A percentile compares a stretch with the other conserved stretches of the same genome.
Conservation (phyloP, 2,797 vertebrate species). For the Rhynchotus rufescens region DNA sequence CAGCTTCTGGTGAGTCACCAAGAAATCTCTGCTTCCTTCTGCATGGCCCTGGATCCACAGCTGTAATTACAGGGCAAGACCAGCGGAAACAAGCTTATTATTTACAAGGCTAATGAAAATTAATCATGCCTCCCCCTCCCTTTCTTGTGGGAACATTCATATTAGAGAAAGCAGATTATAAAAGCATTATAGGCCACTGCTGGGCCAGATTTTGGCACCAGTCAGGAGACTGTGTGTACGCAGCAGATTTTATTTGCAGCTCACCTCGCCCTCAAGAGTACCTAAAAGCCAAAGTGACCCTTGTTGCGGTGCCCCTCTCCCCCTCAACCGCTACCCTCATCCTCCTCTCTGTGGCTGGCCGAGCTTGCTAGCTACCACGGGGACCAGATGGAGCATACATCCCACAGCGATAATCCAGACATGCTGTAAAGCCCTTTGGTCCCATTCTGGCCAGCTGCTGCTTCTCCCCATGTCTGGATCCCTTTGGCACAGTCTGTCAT, state of each 20-base stretch:
- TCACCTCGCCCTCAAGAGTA: neutral
- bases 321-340: neutral
- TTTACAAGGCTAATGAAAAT: constrained; percentile 65
- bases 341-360: neutral
- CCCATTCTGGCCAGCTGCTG: constrained; percentile 35
- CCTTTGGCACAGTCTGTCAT: neutral
- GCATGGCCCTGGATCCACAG: constrained; percentile 5
- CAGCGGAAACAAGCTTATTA: constrained; percentile 45
- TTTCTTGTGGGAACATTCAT: constrained; percentile 39
- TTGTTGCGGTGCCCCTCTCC: neutral
- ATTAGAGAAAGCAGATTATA: constrained; percentile 19
- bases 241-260: neutral
- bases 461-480: neutral
- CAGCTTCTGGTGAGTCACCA: constrained; percentile 1
- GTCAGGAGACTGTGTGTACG: neutral
- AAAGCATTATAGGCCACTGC: neutral
- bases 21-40: constrained; percentile 36
- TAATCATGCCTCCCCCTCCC: constrained; percentile 38
- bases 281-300: neutral
- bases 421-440: neutral
- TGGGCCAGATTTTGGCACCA: neutral
- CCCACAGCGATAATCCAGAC: neutral
- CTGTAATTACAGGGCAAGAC: constrained; percentile 39
- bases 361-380: neutral
- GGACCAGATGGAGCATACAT: constrained; percentile 27